Evolutionary conservation across 2,113 vertebrate species (phyloP), one percentile per base, ranked within the genome.

Genomic region (Turdus rufiventris): DNA sequence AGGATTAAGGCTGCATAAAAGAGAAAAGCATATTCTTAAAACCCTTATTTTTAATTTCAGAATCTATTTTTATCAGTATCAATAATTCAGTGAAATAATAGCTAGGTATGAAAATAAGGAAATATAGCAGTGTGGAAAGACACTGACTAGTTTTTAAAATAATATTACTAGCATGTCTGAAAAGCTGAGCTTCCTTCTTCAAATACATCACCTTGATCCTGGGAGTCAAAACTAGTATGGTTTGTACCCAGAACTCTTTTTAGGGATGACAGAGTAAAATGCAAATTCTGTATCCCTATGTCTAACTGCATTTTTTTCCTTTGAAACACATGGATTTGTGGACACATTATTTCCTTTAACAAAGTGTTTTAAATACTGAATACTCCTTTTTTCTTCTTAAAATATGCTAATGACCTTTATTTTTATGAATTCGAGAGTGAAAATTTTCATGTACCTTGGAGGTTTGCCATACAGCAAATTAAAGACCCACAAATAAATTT

Each of bases 341-440:
- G 65, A 58, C 9, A 48, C 6, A 47, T 3, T 70, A 23, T 42
- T 92, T 24, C 50, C 51, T 29, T 85, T 58, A 33, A 74, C 50
- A 68, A 80, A 57, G 8, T 48, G 17, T 31, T 75, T 89, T 65
- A 78, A 75, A 26, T 50, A 89, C 56, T 50, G 38, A 34, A 24
- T 89, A 66, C 10, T 34, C 8, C 26, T 76, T 75, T 93, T 88
- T 82, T 51, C 66, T 90, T 33, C 67, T 81, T 85, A 71, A 66
- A 42, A 54, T 74, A 66, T 73, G 65, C 74, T 65, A 93, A 81
- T 68, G 29, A 88, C 70, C 74, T 96, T 92, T 34, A 94, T 86
- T 93, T 93, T 81, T 57, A 45, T 48, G 16, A 34, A 57, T 91
- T 89, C 91, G 85, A 75, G 20, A 63, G 28, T 18, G 62, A 92